Conservation (phyloP, 2,797 vertebrate species). For the Chromobotia macracanthus region DNA sequence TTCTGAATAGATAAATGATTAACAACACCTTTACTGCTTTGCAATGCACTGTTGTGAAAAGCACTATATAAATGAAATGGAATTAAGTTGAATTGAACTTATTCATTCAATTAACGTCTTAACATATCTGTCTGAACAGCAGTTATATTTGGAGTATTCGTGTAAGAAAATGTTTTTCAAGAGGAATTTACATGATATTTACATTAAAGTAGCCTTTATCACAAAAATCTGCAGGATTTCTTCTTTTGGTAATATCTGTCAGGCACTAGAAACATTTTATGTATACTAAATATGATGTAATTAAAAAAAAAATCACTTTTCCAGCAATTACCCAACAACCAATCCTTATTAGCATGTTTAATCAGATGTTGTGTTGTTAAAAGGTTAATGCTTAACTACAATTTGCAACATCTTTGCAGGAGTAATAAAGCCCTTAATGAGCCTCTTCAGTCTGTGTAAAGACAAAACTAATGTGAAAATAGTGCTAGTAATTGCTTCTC, state of each 20-base stretch:
- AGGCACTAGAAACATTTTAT: neutral
- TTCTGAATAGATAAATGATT: too few relatives aligned
- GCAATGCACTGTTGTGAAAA: too few relatives aligned
- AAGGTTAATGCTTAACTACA: neutral
- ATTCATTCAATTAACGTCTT: too few relatives aligned
- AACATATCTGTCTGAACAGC: too few relatives aligned
- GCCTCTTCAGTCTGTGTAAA: constrained; percentile 34
- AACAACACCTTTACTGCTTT: too few relatives aligned
- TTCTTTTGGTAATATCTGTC: neutral
- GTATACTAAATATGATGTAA: neutral
- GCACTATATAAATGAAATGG: too few relatives aligned
- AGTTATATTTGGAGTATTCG: too few relatives aligned
- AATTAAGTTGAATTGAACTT: too few relatives aligned
- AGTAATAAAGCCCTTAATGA: constrained; percentile 34
- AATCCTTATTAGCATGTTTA: neutral
- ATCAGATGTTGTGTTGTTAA: neutral
- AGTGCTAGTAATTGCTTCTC: constrained; percentile 24
- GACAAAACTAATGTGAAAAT: constrained; percentile 23
- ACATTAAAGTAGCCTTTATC: too few relatives aligned
- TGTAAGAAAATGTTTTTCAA: too few relatives aligned
- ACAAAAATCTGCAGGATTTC: too few relatives aligned
- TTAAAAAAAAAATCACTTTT: neutral
- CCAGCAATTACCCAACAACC: neutral
- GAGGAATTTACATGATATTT: too few relatives aligned
- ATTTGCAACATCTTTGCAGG: constrained; percentile 21